These are phyloP conservation scores for Lypha dubia DNA, from an alignment of 2,888 invertebrate species.

Conservation along the genomic window DNA sequence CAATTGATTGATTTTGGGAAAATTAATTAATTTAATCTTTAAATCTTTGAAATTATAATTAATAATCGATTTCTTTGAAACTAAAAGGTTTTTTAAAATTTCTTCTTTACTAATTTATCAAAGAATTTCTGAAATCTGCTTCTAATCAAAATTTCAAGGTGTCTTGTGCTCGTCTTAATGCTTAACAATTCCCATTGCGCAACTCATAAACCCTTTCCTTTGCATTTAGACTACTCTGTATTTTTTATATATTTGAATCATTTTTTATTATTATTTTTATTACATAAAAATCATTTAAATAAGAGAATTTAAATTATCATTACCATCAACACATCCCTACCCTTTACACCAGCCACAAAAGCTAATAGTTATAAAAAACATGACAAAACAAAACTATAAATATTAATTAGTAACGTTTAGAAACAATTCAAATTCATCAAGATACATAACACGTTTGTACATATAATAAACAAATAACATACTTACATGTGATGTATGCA, in stretches of 20 bases:
- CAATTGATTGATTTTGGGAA: too few relatives aligned
- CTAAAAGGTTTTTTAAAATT: too few relatives aligned
- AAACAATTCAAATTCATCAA: constrained; percentile 61
- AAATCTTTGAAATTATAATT: too few relatives aligned
- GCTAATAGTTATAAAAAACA: constrained; percentile 3
- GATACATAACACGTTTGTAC: constrained; percentile 59
- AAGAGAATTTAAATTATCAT: constrained; percentile 36
- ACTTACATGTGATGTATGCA: constrained; percentile 57
- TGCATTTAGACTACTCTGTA: not conserved
- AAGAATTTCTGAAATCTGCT: not conserved
- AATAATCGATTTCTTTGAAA: too few relatives aligned
- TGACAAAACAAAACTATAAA: constrained; percentile 39
- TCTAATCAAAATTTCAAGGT: constrained; percentile 25
- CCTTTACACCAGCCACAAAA: constrained; percentile 15
- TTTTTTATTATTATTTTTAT: constrained; percentile 18
- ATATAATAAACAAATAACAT: constrained; percentile 55
- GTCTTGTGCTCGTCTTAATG: constrained; percentile 53
- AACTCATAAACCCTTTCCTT: not conserved
- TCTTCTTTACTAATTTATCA: constrained; percentile 18
- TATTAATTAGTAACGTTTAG: constrained; percentile 63
- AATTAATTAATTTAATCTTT: too few relatives aligned
- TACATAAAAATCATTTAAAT: constrained; percentile 20
- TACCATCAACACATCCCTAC: constrained; percentile 35
- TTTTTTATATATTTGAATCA: not conserved
- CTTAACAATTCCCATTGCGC: constrained; percentile 19